A percentile compares a stretch with the other conserved stretches of the same genome.
Evolutionary conservation across 2,888 invertebrate species (phyloP).

Genomic region (Chrysomela aeneicollis): DNA sequence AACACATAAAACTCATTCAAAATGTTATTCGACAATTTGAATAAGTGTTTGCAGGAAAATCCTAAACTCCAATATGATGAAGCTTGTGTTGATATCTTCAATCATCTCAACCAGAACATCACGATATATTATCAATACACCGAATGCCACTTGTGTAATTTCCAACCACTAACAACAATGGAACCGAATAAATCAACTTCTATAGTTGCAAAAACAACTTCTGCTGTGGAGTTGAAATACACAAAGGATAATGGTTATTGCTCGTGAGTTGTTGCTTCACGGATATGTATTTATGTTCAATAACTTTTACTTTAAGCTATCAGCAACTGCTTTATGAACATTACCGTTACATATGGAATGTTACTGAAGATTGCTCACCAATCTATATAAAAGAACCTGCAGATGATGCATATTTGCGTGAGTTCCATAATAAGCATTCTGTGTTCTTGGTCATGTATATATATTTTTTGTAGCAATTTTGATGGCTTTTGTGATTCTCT

Average conservation of each 20-base stretch:
- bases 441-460: conserved; percentile 6
- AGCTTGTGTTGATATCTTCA: conserved; percentile 59
- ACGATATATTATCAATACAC: conserved; percentile 56
- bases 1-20: conserved; percentile 1
- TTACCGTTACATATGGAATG: conserved; percentile 60
- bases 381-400: conserved; percentile 58
- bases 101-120: conserved; percentile 48
- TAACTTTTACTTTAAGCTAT: conserved; percentile 46
- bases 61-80: conserved; percentile 57
- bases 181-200: conserved; percentile 48
- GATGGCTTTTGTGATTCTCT: conserved; percentile 59
- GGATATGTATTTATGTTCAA: background rate
- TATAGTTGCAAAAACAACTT: conserved; percentile 56
- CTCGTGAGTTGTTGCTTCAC: conserved; percentile 47
- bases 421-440: conserved; percentile 35
- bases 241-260: conserved; percentile 44
- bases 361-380: conserved; percentile 52
- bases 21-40: conserved; percentile 47
- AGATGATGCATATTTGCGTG: conserved; percentile 61
- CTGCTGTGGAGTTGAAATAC: conserved; percentile 53
- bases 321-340: conserved; percentile 57
- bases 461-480: conserved; percentile 56
- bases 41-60: conserved; percentile 48
- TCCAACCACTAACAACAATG: conserved; percentile 51
- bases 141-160: conserved; percentile 59